Conservation (phyloP, 2,888 invertebrate genomes). For the Ferdinandea cuprea region DNA sequence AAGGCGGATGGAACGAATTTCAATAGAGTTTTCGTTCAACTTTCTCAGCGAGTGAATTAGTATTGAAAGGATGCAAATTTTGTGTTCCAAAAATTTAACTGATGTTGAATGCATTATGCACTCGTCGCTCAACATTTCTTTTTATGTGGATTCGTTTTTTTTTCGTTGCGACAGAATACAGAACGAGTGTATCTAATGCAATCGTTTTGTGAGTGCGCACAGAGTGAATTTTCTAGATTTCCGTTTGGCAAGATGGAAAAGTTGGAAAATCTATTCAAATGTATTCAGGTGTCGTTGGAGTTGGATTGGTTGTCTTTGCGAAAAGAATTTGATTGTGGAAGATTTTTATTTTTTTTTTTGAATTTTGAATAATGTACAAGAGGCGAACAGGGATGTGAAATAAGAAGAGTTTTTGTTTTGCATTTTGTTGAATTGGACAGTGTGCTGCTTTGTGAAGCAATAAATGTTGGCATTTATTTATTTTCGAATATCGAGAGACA, state of each 20-base stretch:
- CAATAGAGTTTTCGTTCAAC: slow-evolving; percentile 50
- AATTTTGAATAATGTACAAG: neutral
- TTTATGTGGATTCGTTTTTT: neutral
- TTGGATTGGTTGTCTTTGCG: neutral
- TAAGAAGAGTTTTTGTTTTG: neutral
- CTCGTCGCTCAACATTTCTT: neutral
- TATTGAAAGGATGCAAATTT: slow-evolving; percentile 49
- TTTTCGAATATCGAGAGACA: too few relatives aligned
- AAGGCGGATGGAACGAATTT: slow-evolving; percentile 20
- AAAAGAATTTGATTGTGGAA: neutral
- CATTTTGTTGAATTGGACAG: neutral
- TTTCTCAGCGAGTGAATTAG: slow-evolving; percentile 55
- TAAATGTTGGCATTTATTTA: neutral
- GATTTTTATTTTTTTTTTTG: too few relatives aligned
- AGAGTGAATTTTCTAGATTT: slow-evolving; percentile 6
- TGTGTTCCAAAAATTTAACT: slow-evolving; percentile 7
- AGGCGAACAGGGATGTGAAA: neutral
- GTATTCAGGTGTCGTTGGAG: slow-evolving; percentile 21
- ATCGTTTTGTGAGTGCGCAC: neutral
- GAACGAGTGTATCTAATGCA: slow-evolving; percentile 5
- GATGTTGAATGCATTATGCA: slow-evolving; percentile 51
- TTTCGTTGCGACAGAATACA: neutral
- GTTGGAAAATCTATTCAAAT: slow-evolving; percentile 35
- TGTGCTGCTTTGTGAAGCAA: neutral
- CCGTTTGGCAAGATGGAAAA: neutral